Conservation (phyloP, 1,140 invertebrate species). For the Homarus americanus region DNA sequence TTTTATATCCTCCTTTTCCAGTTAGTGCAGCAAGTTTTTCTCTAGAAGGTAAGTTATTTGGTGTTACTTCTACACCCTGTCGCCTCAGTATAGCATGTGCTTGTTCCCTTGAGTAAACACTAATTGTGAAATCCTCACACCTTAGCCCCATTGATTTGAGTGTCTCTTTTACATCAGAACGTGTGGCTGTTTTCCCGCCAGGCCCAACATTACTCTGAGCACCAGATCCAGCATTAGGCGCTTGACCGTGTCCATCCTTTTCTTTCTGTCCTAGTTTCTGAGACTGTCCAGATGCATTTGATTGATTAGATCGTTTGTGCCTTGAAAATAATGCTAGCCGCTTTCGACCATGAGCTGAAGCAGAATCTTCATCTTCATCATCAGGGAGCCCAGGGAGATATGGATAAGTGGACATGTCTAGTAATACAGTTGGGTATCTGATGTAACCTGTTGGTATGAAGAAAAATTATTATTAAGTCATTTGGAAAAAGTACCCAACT, state of each 20-base stretch:
- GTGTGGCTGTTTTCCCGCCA: slow-evolving; percentile 63
- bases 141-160: slow-evolving; percentile 74
- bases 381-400: slow-evolving; percentile 67
- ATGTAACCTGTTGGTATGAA: slow-evolving; percentile 55
- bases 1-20: slow-evolving; percentile 45
- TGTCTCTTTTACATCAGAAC: slow-evolving; percentile 74
- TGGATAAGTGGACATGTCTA: slow-evolving; percentile 73
- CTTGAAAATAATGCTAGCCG: slow-evolving; percentile 64
- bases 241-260: background rate
- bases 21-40: slow-evolving; percentile 45
- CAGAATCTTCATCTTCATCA: slow-evolving; percentile 68
- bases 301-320: slow-evolving; percentile 37
- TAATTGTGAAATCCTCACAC: slow-evolving; percentile 75
- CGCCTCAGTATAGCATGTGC: slow-evolving; percentile 73
- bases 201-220: slow-evolving; percentile 7
- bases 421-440: slow-evolving; percentile 70
- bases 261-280: slow-evolving; percentile 50
- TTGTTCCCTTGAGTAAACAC: slow-evolving; percentile 74
- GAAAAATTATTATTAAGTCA: slow-evolving; percentile 2
- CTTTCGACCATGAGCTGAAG: slow-evolving; percentile 67
- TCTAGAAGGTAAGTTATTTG: slow-evolving; percentile 51
- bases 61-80: slow-evolving; percentile 74
- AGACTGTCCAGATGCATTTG: slow-evolving; percentile 26
- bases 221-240: slow-evolving; percentile 3
- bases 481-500: too few relatives aligned